Evolutionary conservation across 2,797 vertebrate genomes (phyloP).

Genomic region (Scarus forsteni): DNA sequence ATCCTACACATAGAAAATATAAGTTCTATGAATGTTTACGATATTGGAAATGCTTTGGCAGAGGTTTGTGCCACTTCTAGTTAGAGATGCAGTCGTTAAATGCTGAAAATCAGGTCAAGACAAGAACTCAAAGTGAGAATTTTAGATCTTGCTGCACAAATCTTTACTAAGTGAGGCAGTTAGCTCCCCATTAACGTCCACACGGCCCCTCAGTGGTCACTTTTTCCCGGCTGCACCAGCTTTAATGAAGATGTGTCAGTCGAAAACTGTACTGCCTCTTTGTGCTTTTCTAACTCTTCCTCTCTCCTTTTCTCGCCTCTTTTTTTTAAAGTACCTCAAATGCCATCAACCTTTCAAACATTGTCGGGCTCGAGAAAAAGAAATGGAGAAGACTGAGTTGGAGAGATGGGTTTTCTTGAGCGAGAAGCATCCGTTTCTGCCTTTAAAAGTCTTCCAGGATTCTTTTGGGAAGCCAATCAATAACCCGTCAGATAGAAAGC

Average conservation of each 20-base stretch:
- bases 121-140: neutral
- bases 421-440: slow-evolving; percentile 25
- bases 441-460: slow-evolving; percentile 52
- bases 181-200: neutral
- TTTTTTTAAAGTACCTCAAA: slow-evolving; percentile 22
- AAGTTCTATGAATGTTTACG: no score
- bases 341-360: slow-evolving; percentile 34
- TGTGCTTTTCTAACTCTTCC: neutral
- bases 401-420: slow-evolving; percentile 17
- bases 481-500: slow-evolving; percentile 71
- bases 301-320: slow-evolving; percentile 10
- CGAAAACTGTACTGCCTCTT: neutral
- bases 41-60: no score
- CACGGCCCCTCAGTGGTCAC: neutral
- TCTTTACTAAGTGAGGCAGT: neutral
- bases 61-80: no score
- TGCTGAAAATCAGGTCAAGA: neutral
- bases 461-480: slow-evolving; percentile 71
- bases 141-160: neutral
- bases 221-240: neutral
- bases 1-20: no score
- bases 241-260: neutral
- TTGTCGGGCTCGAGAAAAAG: slow-evolving; percentile 39
- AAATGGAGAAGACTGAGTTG: slow-evolving; percentile 2
- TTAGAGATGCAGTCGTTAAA: no score